Percentiles rank a stretch among this genome's conserved stretches.
phyloP scores from a whole-genome alignment of 2,797 vertebrate genomes.

The Phyllotis vaccarum region DNA sequence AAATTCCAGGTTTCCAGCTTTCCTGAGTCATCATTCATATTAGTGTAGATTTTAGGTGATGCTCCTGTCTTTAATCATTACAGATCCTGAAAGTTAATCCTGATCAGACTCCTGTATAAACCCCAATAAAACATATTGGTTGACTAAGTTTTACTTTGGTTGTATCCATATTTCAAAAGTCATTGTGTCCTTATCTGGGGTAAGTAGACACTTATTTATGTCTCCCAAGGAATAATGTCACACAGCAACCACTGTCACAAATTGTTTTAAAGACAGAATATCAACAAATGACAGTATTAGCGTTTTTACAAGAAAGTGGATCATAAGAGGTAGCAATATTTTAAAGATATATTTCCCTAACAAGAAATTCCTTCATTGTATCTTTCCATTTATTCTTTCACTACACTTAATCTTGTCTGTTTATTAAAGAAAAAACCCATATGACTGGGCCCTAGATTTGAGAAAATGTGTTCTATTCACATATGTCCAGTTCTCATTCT shows the following conservation, averaged over 20 bases:
- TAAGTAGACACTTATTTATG: neutral
- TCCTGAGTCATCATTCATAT: neutral
- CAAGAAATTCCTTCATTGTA: too few species aligned
- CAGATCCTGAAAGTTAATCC: neutral
- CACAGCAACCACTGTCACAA: neutral
- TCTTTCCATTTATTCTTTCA: neutral
- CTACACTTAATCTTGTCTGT: neutral
- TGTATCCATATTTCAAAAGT: neutral
- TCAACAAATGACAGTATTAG: neutral
- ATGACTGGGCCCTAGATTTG: neutral
- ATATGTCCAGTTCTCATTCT: neutral
- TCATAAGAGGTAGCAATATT: neutral
- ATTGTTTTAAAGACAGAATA: neutral
- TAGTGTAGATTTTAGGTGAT: neutral
- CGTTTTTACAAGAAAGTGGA: neutral
- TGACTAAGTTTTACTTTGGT: neutral
- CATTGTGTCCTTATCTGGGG: neutral
- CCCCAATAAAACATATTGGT: neutral
- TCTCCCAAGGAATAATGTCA: neutral
- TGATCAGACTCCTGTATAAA: neutral
- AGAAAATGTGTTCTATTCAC: neutral
- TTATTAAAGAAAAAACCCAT: neutral
- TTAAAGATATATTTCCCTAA: neutral
- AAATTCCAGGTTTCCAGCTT: neutral
- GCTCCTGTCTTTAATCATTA: neutral